Base-by-base conservation (phyloP, 2,888 invertebrate genomes). In the Dolomedes plantarius region DNA sequence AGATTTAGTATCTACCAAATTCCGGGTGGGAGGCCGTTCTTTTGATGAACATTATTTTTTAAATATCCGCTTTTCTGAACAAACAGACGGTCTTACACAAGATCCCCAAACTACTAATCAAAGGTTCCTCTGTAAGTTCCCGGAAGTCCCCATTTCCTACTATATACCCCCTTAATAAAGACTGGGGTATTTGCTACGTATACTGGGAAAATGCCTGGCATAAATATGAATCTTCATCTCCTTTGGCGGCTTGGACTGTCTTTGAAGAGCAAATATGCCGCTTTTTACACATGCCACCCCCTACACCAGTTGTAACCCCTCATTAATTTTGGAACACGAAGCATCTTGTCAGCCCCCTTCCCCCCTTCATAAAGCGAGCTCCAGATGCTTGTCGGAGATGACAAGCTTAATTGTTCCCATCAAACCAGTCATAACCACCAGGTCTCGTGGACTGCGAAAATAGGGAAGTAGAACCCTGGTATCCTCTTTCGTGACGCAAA, bases 321-420 rank as follows among this genome's bases (percentile, higher is more conserved):
- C 82, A 82, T 82, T 82, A 82, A 81, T 65, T 72, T 72, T 65
- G 16, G 65, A 76, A 82, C 82, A 82, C 76, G 27, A 56, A 64
- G 46, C 19, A 65, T 41, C 56, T 65, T 82, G 82, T 82, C 64
- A 6, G 6, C 31, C 27, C n/a, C 64, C 23, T 32, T 9, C 9
- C 29, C 28, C 31, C 31, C 64, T 29, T 16, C 65, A 36, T 13
- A 28, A 6, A 69, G 78, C 36, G 9, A 6, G 23, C 62, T 39
- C 62, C 69, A 39, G 46, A 16, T 6, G 28, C 41, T 39, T 36
- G 69, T 62, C 50, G 23, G 29, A 72, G 79, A 65, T 72, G 79
- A 72, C 79, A 46, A 29, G 79, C 72, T 50, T 79, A 72, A 79
- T 79, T 79, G 81, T 81, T 81, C 69, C 29, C 27, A 81, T 81